phyloP scores from a whole-genome alignment of 1,140 invertebrate species.

The Drosophila mauritiana region DNA sequence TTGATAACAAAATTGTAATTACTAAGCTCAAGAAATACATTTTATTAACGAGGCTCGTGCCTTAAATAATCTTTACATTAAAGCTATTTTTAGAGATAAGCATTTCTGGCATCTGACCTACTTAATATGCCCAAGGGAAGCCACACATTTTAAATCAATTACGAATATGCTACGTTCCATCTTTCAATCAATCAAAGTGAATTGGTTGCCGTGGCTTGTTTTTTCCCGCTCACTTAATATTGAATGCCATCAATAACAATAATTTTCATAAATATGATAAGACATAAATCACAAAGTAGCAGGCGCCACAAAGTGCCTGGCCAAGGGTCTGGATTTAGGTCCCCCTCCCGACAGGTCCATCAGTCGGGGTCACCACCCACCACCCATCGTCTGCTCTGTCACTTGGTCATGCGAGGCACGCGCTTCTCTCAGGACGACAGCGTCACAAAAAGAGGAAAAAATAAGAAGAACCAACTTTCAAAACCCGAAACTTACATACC shows the following conservation, averaged over 20 bases:
- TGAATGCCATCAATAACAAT: conserved; percentile 82
- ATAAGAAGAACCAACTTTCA: not conserved
- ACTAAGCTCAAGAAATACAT: too few relatives aligned
- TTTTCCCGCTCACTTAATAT: conserved; percentile 55
- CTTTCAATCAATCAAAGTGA: conserved; percentile 69
- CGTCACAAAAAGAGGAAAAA: conserved; percentile 10
- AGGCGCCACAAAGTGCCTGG: conserved; percentile 70
- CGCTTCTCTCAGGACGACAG: conserved; percentile 37
- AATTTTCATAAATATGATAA: conserved; percentile 83
- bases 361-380: not conserved
- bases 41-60: too few relatives aligned
- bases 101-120: not conserved
- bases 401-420: conserved; percentile 74
- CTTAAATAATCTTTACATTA: too few relatives aligned
- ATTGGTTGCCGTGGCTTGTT: conserved; percentile 26
- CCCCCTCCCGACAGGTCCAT: conserved; percentile 14
- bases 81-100: too few relatives aligned
- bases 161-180: conserved; percentile 53
- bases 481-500: conserved; percentile 4
- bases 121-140: conserved; percentile 22
- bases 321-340: conserved; percentile 30
- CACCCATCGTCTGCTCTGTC: conserved; percentile 20
- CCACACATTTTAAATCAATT: conserved; percentile 74
- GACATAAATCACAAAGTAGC: conserved; percentile 80
- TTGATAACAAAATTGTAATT: too few relatives aligned